Evolutionary conservation across 2,888 invertebrate species (phyloP).

Genomic region (Meteorus colon): DNA sequence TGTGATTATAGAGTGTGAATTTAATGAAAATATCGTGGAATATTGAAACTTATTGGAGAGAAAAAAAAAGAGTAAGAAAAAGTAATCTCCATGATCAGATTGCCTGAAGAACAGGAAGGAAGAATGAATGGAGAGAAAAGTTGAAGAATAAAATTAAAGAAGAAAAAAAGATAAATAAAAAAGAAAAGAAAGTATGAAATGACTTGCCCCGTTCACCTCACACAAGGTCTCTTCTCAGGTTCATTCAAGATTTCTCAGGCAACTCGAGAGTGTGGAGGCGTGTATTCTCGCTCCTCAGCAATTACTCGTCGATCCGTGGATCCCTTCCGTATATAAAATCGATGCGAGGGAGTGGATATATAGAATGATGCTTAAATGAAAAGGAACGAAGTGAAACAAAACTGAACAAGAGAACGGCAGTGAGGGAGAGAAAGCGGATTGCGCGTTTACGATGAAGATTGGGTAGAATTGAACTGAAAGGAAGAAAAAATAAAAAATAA

Average conservation of each 20-base stretch:
- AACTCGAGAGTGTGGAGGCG: slow-evolving; percentile 34
- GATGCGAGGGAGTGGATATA: slow-evolving; percentile 47
- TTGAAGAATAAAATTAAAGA: slow-evolving; percentile 20
- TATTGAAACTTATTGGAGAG: background rate
- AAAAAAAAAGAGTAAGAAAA: background rate
- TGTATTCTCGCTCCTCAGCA: slow-evolving; percentile 51
- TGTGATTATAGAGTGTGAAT: too few species aligned
- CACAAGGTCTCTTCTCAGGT: slow-evolving; percentile 20
- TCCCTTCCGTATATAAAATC: slow-evolving; percentile 49
- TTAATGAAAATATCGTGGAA: background rate
- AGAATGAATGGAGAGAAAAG: slow-evolving; percentile 46
- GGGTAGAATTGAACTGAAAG: slow-evolving; percentile 17
- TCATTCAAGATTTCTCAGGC: slow-evolving; percentile 42
- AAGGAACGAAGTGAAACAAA: slow-evolving; percentile 22
- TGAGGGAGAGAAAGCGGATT: background rate
- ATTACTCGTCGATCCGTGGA: slow-evolving; percentile 50
- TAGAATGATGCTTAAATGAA: slow-evolving; percentile 30
- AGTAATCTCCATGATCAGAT: slow-evolving; percentile 13
- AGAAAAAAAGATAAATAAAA: slow-evolving; percentile 18
- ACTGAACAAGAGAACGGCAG: background rate
- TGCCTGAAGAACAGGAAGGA: slow-evolving; percentile 17
- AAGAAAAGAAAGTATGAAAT: slow-evolving; percentile 28
- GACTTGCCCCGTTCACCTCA: slow-evolving; percentile 43
- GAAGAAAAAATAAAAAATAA: slow-evolving; percentile 21
- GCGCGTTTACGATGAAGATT: slow-evolving; percentile 24